Base-by-base conservation (phyloP, 92 coral and sea anemone species). In the Heliopora coerulea region DNA sequence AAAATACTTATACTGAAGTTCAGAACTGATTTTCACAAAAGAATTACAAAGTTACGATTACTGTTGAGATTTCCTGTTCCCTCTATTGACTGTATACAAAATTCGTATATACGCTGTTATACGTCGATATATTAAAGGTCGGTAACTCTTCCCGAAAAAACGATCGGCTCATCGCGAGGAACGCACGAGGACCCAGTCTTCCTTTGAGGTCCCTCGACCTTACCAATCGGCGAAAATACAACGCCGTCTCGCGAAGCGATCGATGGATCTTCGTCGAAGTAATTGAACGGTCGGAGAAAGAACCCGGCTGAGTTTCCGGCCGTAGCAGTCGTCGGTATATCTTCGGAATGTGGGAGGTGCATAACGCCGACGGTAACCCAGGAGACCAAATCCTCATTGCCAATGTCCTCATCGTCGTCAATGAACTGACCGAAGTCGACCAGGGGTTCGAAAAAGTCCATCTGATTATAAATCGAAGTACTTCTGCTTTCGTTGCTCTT, bases 341-440 rank as follows among this genome's bases (percentile, higher is more conserved):
- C 96, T 44, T 89, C 96, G 0, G 91, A 68, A 60, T 86, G 91
- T 1, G 96, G 96, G 54, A 89, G 48, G 79, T 89, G 96, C 88
- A 86, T 83, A 3, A 79, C 10, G 0, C 96, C 96, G 0, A 80
- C 77, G 9, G 85, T 88, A 25, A 85, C 87, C 93, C 93, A 88
- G 73, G 93, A 84, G 56, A 88, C 93, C 28, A 86, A 72, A 56
- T 89, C 96, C 61, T 86, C 84, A 52, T 85, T 82, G 18, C 31
- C 52, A 32, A 88, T 88, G 56, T 62, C 41, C 7, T 88, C 92
- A 57, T 88, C 39, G 64, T 88, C 89, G 25, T 74, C 86, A 46
- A 81, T 75, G 62, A 80, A 87, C 34, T 65, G 58, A 52, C 68
- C 64, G 74, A 86, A 86, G 59, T 86, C 61, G 30, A 56, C 61